Conservation (phyloP, 2,797 vertebrate genomes). For the Scolopax bukidnonensis region DNA sequence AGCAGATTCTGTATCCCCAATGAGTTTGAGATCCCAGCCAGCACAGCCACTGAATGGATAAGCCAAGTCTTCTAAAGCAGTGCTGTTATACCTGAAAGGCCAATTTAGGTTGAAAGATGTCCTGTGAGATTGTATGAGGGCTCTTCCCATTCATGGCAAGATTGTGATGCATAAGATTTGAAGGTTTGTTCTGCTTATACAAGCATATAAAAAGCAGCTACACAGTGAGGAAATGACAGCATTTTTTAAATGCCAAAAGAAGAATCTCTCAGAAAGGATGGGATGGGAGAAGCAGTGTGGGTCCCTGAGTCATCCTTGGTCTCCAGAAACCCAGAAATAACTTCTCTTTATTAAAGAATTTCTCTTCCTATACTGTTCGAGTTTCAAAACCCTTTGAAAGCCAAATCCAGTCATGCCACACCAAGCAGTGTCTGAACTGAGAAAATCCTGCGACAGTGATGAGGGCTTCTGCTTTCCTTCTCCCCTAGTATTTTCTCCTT, state of each 20-base stretch:
- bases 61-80: slow-evolving; percentile 15
- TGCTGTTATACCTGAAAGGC: slow-evolving; percentile 15
- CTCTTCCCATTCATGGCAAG: neutral
- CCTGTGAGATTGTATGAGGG: neutral
- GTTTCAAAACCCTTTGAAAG: neutral
- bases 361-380: neutral
- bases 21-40: slow-evolving; percentile 21
- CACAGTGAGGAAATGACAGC: neutral
- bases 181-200: neutral
- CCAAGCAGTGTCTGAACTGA: neutral
- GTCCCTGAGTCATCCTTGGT: neutral
- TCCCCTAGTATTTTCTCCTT: neutral
- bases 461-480: neutral
- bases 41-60: neutral
- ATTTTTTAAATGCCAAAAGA: neutral
- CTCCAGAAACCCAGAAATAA: neutral
- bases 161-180: neutral
- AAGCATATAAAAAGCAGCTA: neutral
- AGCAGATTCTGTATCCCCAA: slow-evolving; percentile 44
- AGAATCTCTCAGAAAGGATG: neutral
- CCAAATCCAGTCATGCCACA: neutral
- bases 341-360: neutral
- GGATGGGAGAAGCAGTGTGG: neutral
- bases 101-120: neutral
- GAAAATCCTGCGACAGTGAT: neutral